Evolutionary conservation across 1,140 invertebrate genomes (phyloP).

Genomic region (Hormaphis cornu): DNA sequence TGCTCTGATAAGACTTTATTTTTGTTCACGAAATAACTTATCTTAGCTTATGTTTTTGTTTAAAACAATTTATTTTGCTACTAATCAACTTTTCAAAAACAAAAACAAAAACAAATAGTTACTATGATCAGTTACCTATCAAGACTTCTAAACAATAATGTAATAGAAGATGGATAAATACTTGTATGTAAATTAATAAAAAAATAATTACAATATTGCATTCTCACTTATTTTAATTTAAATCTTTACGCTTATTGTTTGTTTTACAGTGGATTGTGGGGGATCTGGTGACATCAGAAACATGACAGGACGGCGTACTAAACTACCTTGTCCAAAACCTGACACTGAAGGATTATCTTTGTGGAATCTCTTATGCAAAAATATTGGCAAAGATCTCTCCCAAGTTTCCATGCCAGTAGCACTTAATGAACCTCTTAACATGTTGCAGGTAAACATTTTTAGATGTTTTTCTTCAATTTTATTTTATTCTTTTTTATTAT

Average conservation of each 20-base stretch:
- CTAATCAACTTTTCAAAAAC: too few species aligned
- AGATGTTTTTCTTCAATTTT: slow-evolving; percentile 1
- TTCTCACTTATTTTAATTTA: background rate
- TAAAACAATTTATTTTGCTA: too few species aligned
- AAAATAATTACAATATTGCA: background rate
- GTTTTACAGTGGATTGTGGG: slow-evolving; percentile 26
- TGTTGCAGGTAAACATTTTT: slow-evolving; percentile 51
- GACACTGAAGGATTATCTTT: slow-evolving; percentile 63
- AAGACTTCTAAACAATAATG: too few species aligned
- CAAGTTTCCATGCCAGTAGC: slow-evolving; percentile 73
- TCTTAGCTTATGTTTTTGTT: background rate
- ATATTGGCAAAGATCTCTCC: slow-evolving; percentile 78
- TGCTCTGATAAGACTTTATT: slow-evolving; percentile 2
- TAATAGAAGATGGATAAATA: background rate
- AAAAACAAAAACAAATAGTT: too few species aligned
- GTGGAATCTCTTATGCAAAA: slow-evolving; percentile 72
- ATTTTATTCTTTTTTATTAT: background rate
- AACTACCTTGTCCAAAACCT: slow-evolving; percentile 60
- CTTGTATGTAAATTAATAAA: background rate
- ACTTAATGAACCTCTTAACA: slow-evolving; percentile 77
- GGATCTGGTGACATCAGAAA: slow-evolving; percentile 34
- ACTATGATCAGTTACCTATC: too few species aligned
- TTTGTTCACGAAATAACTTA: background rate
- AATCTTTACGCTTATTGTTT: background rate
- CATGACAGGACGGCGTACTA: slow-evolving; percentile 58